phyloP scores from a whole-genome alignment of 2,888 invertebrate genomes.

The Zaprionus bogoriensis region DNA sequence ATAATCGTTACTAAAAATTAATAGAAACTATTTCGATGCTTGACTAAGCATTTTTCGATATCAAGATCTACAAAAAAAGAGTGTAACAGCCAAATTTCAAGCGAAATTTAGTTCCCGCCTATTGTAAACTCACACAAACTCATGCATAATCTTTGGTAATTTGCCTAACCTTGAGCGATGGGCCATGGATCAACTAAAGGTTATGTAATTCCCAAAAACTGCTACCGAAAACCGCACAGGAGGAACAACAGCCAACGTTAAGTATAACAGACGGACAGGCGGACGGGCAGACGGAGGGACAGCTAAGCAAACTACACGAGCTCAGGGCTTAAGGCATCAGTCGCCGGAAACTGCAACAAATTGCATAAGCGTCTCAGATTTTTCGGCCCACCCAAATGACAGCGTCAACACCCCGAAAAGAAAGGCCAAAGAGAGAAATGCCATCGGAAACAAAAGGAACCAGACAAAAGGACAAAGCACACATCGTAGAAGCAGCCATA shows the following conservation, averaged over 20 bases:
- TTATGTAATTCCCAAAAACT: conserved; percentile 44
- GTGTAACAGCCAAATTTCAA: too few relatives aligned
- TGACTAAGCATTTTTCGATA: too few relatives aligned
- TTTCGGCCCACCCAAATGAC: conserved; percentile 64
- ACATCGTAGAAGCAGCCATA: conserved; percentile 48
- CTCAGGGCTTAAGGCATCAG: conserved; percentile 18
- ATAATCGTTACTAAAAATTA: too few relatives aligned
- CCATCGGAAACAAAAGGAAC: conserved; percentile 30
- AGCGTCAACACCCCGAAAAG: conserved; percentile 29
- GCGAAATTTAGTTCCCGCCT: not conserved
- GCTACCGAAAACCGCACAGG: conserved; percentile 27
- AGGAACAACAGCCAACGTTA: conserved; percentile 44
- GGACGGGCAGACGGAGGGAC: not conserved
- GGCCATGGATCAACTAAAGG: conserved; percentile 27
- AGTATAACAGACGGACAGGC: conserved; percentile 15
- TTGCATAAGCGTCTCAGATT: conserved; percentile 66
- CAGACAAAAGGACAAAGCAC: conserved; percentile 35
- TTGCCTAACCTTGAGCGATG: not conserved
- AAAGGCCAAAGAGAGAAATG: conserved; percentile 20
- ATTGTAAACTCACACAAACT: not conserved
- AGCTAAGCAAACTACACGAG: conserved; percentile 56
- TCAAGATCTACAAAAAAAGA: too few relatives aligned
- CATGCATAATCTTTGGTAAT: not conserved
- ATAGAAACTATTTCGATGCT: too few relatives aligned
- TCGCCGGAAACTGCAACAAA: conserved; percentile 67